A percentile compares a stretch with the other conserved stretches of the same genome.
Evolutionary conservation across 2,797 vertebrate species (phyloP).

Genomic region (Pseudopleuronectes americanus): DNA sequence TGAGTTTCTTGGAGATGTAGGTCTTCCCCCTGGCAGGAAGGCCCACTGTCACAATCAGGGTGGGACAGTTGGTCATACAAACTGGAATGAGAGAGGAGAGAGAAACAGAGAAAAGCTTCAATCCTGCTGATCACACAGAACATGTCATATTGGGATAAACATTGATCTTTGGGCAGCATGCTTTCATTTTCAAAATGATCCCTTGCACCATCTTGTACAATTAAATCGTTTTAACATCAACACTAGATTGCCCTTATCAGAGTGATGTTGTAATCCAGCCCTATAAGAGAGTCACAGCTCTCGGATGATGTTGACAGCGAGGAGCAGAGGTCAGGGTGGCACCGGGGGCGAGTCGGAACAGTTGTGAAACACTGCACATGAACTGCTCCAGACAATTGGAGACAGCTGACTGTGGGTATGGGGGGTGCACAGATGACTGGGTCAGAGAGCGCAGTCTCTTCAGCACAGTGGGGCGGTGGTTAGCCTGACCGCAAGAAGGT

Average conservation of each 20-base stretch:
- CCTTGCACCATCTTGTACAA: background rate
- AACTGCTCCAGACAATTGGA: constrained; percentile 21
- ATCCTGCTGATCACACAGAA: constrained; percentile 10
- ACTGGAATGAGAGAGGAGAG: constrained; percentile 79
- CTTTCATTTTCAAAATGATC: background rate
- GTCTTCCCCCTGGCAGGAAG: constrained; percentile 97
- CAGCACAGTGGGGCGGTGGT: no score
- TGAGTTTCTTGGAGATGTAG: constrained; percentile 98
- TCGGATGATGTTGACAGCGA: background rate
- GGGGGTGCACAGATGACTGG: constrained; percentile 42
- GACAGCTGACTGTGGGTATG: background rate
- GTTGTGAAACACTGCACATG: constrained; percentile 40
- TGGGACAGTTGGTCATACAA: constrained; percentile 98
- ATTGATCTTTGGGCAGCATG: background rate
- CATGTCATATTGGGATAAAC: background rate
- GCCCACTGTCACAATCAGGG: constrained; percentile 97
- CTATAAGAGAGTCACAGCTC: constrained; percentile 9
- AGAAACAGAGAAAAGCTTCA: background rate
- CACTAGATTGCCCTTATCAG: constrained; percentile 23
- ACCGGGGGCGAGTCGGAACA: background rate
- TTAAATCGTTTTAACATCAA: constrained; percentile 9
- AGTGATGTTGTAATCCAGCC: background rate
- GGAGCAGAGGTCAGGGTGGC: constrained; percentile 50
- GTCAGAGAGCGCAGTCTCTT: constrained; percentile 33
- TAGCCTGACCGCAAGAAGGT: no score